A percentile compares a stretch with the other conserved stretches of the same genome.
These are phyloP conservation scores for Zaprionus nigranus DNA, from an alignment of 1,140 invertebrate species.

Conservation along the genomic window DNA sequence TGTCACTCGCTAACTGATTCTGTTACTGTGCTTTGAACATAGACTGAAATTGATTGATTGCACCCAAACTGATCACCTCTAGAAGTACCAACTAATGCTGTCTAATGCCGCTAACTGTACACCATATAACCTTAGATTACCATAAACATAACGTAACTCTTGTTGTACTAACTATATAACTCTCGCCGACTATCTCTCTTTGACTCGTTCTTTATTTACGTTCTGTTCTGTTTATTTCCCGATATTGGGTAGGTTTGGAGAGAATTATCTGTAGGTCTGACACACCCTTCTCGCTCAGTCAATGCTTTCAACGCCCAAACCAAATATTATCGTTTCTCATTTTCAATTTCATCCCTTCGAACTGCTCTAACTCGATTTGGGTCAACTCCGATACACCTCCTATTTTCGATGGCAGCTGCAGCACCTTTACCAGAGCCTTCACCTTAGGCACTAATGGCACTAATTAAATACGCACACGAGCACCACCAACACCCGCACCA, in stretches of 20 bases:
- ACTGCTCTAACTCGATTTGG: constrained; percentile 11
- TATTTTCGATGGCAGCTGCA: constrained; percentile 23
- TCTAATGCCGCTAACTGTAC: constrained; percentile 32
- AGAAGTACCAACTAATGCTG: constrained; percentile 37
- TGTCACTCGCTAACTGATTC: constrained; percentile 37
- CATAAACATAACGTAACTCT: constrained; percentile 28
- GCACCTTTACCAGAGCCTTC: neutral
- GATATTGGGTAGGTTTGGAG: constrained; percentile 23
- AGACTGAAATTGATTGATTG: constrained; percentile 48
- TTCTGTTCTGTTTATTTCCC: constrained; percentile 5
- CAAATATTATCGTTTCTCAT: constrained; percentile 26
- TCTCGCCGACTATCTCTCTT: constrained; percentile 8
- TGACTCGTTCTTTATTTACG: constrained; percentile 22
- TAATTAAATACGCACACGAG: constrained; percentile 67
- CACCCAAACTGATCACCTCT: constrained; percentile 28
- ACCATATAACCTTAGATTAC: constrained; percentile 17
- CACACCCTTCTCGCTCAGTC: constrained; percentile 15
- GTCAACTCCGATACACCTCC: constrained; percentile 21
- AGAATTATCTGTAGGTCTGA: constrained; percentile 10
- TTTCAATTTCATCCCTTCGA: constrained; percentile 11
- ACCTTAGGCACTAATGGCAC: constrained; percentile 67
- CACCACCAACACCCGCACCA: constrained; percentile 28
- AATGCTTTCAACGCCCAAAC: constrained; percentile 20
- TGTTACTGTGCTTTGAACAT: constrained; percentile 71
- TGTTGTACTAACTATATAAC: constrained; percentile 30